Evolutionary conservation across 1,140 invertebrate species (phyloP).

Genomic region (Drosophila insularis): DNA sequence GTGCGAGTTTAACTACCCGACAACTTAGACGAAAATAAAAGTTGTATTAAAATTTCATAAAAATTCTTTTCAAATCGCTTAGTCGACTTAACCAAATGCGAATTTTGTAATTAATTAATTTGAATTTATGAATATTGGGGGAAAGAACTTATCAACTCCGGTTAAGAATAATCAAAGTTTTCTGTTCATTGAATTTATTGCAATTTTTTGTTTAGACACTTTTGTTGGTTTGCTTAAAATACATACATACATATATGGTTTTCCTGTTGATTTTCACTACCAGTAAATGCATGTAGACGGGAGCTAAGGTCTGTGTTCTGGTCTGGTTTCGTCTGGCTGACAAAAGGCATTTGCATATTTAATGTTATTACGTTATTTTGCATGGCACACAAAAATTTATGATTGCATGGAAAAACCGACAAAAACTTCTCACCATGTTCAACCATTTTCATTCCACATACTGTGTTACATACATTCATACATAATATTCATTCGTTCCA

Average conservation of each 20-base stretch:
- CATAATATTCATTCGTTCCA: conserved; percentile 52
- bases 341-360: conserved; percentile 81
- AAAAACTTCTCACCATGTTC: conserved; percentile 42
- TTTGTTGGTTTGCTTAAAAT: not conserved
- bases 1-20: not conserved
- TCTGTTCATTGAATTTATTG: too few species aligned
- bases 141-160: too few species aligned
- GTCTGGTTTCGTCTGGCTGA: conserved; percentile 43
- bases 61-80: not conserved
- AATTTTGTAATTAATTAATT: too few species aligned
- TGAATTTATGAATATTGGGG: too few species aligned
- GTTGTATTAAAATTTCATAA: not conserved
- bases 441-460: conserved; percentile 23
- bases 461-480: conserved; percentile 48
- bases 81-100: too few species aligned
- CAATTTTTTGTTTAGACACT: not conserved
- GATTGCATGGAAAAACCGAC: conserved; percentile 64
- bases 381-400: conserved; percentile 79
- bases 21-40: not conserved
- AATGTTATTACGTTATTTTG: conserved; percentile 81
- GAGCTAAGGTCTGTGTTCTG: not conserved
- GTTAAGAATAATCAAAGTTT: not conserved
- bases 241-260: too few species aligned
- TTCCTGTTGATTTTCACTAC: conserved; percentile 47
- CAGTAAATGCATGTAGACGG: conserved; percentile 64